Conservation (phyloP, 2,113 vertebrate genomes). For the Rhinoptilus africanus region DNA sequence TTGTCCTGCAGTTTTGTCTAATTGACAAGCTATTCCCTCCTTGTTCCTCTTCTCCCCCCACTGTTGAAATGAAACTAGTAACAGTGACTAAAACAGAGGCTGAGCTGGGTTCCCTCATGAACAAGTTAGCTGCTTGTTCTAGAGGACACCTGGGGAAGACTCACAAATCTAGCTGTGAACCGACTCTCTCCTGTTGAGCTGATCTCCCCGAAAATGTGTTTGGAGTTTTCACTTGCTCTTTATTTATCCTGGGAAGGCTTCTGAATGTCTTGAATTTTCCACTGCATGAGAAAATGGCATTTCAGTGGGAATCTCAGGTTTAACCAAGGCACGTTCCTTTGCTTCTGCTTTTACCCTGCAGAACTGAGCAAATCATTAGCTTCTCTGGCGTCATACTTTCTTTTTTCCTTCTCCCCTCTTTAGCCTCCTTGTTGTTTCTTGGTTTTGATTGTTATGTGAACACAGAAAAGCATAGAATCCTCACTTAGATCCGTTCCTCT, state of each 20-base stretch:
- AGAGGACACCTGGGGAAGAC: neutral
- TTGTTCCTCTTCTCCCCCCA: neutral
- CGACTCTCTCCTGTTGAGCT: neutral
- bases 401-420: neutral
- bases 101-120: neutral
- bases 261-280: neutral
- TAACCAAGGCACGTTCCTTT: neutral
- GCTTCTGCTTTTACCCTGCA: neutral
- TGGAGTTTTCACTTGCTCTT: neutral
- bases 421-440: neutral
- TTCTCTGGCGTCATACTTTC: neutral
- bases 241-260: neutral
- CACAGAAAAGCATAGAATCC: neutral
- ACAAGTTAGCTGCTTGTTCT: neutral
- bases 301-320: neutral
- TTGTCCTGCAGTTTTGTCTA: neutral
- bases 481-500: neutral
- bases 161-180: neutral
- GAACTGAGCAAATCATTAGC: neutral
- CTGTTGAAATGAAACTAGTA: neutral
- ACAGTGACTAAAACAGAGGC: neutral
- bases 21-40: neutral
- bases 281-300: neutral
- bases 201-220: neutral
- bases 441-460: neutral